Conservation (phyloP, 2,888 invertebrate genomes). For the Polydesmus complanatus region DNA sequence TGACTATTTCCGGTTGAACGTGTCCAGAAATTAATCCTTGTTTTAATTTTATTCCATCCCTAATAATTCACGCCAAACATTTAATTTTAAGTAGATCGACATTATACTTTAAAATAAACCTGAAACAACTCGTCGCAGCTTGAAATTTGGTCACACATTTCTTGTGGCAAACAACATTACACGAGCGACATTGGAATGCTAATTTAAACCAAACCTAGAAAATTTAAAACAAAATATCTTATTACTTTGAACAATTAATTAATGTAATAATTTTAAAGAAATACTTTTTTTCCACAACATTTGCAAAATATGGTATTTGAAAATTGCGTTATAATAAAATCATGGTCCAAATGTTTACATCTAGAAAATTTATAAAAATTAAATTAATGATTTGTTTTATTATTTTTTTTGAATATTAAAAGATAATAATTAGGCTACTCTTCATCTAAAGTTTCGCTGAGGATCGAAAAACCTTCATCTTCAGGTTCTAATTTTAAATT, state of each 20-base stretch:
- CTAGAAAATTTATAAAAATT: constrained; percentile 1
- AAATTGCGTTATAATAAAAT: constrained; percentile 77
- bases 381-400: background rate
- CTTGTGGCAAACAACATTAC: constrained; percentile 85
- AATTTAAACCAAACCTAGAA: constrained; percentile 86
- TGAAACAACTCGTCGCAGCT: constrained; percentile 46
- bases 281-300: constrained; percentile 82
- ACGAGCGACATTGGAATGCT: constrained; percentile 79
- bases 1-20: constrained; percentile 11
- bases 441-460: constrained; percentile 3
- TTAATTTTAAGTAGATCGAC: background rate
- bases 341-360: constrained; percentile 32
- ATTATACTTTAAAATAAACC: constrained; percentile 18
- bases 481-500: constrained; percentile 10
- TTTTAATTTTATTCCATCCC: constrained; percentile 4
- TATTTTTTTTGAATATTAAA: background rate
- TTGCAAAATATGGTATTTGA: constrained; percentile 79
- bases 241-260: background rate
- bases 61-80: background rate
- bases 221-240: background rate
- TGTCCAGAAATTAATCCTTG: background rate
- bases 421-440: constrained; percentile 3
- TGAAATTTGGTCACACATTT: constrained; percentile 85
- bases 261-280: background rate
- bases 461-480: constrained; percentile 14